Conservation (phyloP, 2,113 vertebrate species). For the Dunckerocampus dactyliophorus region DNA sequence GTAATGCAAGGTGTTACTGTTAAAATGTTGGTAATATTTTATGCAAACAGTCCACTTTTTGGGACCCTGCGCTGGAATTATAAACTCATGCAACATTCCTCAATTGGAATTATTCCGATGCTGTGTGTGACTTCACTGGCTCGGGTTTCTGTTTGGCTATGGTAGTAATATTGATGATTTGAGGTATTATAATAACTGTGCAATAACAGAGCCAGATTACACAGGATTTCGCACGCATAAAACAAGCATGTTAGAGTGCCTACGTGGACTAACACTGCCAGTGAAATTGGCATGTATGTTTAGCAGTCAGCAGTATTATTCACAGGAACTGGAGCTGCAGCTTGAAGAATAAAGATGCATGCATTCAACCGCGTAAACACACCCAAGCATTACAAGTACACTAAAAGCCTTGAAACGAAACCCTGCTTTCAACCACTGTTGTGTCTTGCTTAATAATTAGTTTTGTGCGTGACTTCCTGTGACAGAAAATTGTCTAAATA, state of each 20-base stretch:
- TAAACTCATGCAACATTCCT: too few species aligned
- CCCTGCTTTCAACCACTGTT: not conserved
- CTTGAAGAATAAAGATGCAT: slow-evolving; percentile 2
- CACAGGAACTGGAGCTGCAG: slow-evolving; percentile 6
- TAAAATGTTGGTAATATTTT: too few species aligned
- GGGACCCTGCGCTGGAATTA: too few species aligned
- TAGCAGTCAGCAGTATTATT: slow-evolving; percentile 28
- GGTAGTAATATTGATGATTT: slow-evolving; percentile 19
- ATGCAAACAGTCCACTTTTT: too few species aligned
- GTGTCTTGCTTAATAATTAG: slow-evolving; percentile 25
- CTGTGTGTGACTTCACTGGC: too few species aligned
- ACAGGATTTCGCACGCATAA: slow-evolving; percentile 52
- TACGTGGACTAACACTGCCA: slow-evolving; percentile 44
- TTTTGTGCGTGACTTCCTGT: slow-evolving; percentile 15
- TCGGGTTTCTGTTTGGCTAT: not conserved
- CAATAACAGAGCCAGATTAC: slow-evolving; percentile 59
- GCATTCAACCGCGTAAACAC: slow-evolving; percentile 7
- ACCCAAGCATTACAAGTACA: not conserved
- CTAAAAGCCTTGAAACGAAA: not conserved
- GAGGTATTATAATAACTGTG: slow-evolving; percentile 31
- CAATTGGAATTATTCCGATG: too few species aligned
- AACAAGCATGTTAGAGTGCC: slow-evolving; percentile 32
- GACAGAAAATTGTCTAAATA: slow-evolving; percentile 46
- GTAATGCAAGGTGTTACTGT: too few species aligned
- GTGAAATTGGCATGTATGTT: slow-evolving; percentile 29